phyloP scores from a whole-genome alignment of 1,140 invertebrate genomes.

The Drosophila fuyamai region DNA sequence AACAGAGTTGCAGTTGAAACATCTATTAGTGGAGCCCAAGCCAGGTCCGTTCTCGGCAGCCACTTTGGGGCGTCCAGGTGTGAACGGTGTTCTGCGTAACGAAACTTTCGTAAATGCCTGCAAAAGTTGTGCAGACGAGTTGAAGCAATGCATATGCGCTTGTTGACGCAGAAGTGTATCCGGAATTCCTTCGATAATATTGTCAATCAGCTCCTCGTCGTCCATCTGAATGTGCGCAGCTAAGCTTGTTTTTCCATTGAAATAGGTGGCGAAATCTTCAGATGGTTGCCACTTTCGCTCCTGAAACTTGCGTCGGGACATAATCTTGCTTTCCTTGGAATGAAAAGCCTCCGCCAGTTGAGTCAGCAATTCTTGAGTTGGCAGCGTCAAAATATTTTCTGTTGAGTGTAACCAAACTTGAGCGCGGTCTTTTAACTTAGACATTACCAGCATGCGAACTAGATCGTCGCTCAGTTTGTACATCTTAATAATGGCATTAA shows the following conservation, averaged over 20 bases:
- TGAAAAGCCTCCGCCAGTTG: too few relatives aligned
- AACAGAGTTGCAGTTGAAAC: background rate
- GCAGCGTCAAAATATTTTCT: too few relatives aligned
- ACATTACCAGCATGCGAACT: too few relatives aligned
- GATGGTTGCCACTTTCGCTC: background rate
- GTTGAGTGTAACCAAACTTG: too few relatives aligned
- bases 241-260: background rate
- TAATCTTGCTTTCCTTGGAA: background rate
- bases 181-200: slow-evolving; percentile 2
- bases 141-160: slow-evolving; percentile 10
- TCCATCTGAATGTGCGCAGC: background rate
- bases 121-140: background rate
- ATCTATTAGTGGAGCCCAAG: background rate
- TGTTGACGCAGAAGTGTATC: background rate
- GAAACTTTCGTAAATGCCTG: background rate
- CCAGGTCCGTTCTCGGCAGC: background rate
- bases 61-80: background rate
- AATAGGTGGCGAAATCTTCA: background rate
- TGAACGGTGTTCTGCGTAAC: background rate
- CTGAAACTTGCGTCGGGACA: slow-evolving; percentile 2
- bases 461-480: too few relatives aligned
- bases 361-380: too few relatives aligned
- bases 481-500: too few relatives aligned
- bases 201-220: slow-evolving; percentile 4
- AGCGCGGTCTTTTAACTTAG: too few relatives aligned